These are phyloP conservation scores for Lemur catta DNA, from an alignment of 2,797 vertebrate genomes.

Conservation along the genomic window DNA sequence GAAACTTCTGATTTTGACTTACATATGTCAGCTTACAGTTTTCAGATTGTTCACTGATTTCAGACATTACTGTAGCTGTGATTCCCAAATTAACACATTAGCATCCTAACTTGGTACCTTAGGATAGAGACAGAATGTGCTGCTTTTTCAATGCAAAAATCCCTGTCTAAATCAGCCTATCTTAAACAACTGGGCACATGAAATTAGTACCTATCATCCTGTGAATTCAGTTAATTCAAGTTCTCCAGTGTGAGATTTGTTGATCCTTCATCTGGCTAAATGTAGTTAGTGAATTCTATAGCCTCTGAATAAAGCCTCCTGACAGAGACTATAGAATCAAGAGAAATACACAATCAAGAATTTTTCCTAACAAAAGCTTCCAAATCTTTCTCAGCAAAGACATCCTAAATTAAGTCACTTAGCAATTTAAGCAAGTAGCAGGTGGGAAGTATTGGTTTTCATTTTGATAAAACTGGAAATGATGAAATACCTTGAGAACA, in stretches of 20 bases:
- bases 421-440: not conserved
- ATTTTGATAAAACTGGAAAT: constrained; percentile 11
- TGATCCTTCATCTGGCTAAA: not conserved
- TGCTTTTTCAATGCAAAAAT: not conserved
- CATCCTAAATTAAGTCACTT: not conserved
- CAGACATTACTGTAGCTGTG: not conserved
- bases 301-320: not conserved
- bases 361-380: not conserved
- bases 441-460: not conserved
- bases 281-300: not conserved
- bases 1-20: not conserved
- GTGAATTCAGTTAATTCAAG: not conserved
- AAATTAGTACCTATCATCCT: not conserved
- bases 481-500: not conserved
- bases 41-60: not conserved
- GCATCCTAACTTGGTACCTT: not conserved
- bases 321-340: not conserved
- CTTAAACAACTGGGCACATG: not conserved
- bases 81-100: not conserved
- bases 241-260: not conserved
- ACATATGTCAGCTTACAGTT: not conserved
- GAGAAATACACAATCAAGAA: not conserved
- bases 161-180: not conserved
- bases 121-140: not conserved
- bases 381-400: constrained; percentile 6